These are phyloP conservation scores for Heliangelus exortis DNA, from an alignment of 2,797 vertebrate species.

Conservation along the genomic window DNA sequence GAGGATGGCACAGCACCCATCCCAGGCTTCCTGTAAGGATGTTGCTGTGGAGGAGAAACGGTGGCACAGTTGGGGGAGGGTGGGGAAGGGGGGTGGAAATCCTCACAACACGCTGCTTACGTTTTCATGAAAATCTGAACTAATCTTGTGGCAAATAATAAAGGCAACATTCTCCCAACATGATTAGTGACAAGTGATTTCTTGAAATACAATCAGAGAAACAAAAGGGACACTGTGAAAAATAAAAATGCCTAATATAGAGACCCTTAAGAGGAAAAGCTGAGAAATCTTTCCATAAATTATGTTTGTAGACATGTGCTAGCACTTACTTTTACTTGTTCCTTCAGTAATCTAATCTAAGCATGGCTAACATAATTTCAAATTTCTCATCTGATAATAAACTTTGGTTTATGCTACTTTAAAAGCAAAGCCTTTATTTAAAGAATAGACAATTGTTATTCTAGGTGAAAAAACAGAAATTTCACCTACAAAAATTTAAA, in stretches of 20 bases:
- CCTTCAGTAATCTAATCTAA: not conserved
- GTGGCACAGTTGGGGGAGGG: not conserved
- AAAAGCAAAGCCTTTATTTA: not conserved
- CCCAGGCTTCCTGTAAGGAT: not conserved
- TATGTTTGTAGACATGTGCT: not conserved
- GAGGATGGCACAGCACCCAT: not conserved
- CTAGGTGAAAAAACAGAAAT: not conserved
- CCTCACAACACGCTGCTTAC: rapidly evolving
- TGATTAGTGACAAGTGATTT: not conserved
- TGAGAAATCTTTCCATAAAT: not conserved
- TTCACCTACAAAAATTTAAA: not conserved
- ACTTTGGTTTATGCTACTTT: not conserved
- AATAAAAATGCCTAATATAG: not conserved
- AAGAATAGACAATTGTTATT: not conserved
- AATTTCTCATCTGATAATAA: not conserved
- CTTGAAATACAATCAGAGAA: not conserved
- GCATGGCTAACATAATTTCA: not conserved
- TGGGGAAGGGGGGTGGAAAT: not conserved
- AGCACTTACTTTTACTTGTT: not conserved
- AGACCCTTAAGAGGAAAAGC: not conserved
- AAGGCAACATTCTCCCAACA: rapidly evolving
- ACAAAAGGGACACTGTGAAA: not conserved
- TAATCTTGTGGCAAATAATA: not conserved
- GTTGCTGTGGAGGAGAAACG: rapidly evolving
- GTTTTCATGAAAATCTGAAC: not conserved